A percentile compares a stretch with the other conserved stretches of the same genome.
These are phyloP conservation scores for Nasonia oneida DNA, from an alignment of 2,888 invertebrate genomes.

Conservation along the genomic window DNA sequence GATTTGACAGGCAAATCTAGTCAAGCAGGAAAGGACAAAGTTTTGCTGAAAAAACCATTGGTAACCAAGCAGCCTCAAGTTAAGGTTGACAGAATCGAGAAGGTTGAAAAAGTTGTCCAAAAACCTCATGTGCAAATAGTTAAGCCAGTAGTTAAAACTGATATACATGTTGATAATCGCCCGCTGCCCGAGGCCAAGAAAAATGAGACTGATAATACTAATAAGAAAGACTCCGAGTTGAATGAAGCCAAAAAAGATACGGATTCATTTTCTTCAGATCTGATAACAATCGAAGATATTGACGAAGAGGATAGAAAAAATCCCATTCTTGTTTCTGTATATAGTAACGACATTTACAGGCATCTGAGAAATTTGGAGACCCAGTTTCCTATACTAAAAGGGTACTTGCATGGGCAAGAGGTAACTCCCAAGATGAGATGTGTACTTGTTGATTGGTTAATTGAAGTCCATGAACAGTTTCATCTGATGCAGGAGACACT, in stretches of 20 bases:
- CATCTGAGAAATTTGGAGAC: slow-evolving; percentile 89
- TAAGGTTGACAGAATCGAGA: slow-evolving; percentile 66
- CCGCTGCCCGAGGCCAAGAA: slow-evolving; percentile 41
- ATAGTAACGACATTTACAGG: slow-evolving; percentile 93
- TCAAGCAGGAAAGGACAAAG: slow-evolving; percentile 66
- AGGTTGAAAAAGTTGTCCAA: slow-evolving; percentile 60
- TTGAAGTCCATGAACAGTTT: slow-evolving; percentile 94
- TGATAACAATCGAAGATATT: slow-evolving; percentile 84
- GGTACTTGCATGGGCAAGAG: slow-evolving; percentile 86
- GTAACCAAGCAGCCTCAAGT: slow-evolving; percentile 55
- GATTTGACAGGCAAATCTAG: slow-evolving; percentile 73
- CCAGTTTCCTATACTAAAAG: slow-evolving; percentile 83
- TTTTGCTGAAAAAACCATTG: slow-evolving; percentile 66
- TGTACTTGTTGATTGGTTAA: slow-evolving; percentile 95
- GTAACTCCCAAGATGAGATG: slow-evolving; percentile 93
- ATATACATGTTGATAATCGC: slow-evolving; percentile 54
- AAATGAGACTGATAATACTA: slow-evolving; percentile 56
- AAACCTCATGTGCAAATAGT: slow-evolving; percentile 65
- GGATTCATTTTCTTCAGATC: slow-evolving; percentile 72
- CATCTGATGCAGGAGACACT: slow-evolving; percentile 93
- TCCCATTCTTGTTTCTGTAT: slow-evolving; percentile 89
- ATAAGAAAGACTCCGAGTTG: slow-evolving; percentile 57
- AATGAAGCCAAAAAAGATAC: slow-evolving; percentile 59
- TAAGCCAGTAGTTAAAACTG: slow-evolving; percentile 68
- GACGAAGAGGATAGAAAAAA: slow-evolving; percentile 88